Conservation (phyloP, 2,113 vertebrate species). For the Thomomys bottae region DNA sequence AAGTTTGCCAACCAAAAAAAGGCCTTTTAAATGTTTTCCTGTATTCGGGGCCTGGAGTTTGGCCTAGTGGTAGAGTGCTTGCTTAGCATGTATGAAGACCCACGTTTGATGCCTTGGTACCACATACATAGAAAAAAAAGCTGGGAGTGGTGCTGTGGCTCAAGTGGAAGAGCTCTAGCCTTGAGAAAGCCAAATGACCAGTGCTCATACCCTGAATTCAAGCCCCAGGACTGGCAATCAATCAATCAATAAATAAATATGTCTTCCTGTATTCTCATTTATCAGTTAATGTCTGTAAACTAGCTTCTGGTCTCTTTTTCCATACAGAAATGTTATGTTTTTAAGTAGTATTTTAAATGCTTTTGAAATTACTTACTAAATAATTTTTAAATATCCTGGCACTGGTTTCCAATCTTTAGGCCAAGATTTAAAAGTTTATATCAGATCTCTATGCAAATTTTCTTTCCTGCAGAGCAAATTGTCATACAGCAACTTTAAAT, state of each 20-base stretch:
- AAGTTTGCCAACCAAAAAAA: background rate
- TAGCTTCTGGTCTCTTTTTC: conserved; percentile 2
- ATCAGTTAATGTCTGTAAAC: background rate
- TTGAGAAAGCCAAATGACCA: no score
- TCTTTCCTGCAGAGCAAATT: conserved; percentile 15
- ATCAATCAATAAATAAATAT: no score
- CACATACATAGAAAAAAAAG: no score
- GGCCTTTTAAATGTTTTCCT: conserved; percentile 22
- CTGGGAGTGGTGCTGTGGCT: no score
- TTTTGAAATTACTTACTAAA: conserved; percentile 47
- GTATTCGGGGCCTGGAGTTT: no score
- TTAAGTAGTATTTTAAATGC: conserved; percentile 12
- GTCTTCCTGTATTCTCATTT: background rate
- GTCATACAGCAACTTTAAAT: conserved; percentile 15
- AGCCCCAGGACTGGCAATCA: no score
- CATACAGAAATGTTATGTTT: background rate
- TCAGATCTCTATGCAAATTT: background rate
- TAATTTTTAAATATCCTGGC: conserved; percentile 47
- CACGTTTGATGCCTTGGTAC: no score
- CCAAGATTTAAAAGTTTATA: conserved; percentile 47
- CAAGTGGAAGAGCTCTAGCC: no score
- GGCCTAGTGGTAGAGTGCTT: no score
- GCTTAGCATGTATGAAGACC: no score
- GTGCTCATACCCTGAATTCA: no score
- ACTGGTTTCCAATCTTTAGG: background rate